Conservation (phyloP, 1,140 invertebrate genomes). For the Globodera ellingtonae region DNA sequence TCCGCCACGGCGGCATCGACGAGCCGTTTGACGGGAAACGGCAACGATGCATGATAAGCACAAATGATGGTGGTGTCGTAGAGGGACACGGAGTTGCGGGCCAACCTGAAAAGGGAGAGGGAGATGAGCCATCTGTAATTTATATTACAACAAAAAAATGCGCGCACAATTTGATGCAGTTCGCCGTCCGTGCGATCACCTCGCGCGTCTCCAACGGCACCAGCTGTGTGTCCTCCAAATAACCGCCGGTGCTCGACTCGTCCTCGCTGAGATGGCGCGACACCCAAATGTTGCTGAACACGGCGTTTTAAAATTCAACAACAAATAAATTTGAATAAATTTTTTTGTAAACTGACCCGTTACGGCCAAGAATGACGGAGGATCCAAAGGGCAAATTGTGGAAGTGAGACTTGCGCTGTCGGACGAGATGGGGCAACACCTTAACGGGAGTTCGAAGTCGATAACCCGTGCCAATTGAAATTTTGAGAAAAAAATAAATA, state of each 20-base stretch:
- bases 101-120: constrained; percentile 67
- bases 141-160: constrained; percentile 2
- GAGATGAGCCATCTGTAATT: not conserved
- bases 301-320: not conserved
- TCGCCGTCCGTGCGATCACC: constrained; percentile 81
- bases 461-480: too few species aligned
- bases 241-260: constrained; percentile 77
- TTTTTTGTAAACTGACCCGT: constrained; percentile 85
- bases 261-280: constrained; percentile 67
- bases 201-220: constrained; percentile 73
- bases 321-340: not conserved
- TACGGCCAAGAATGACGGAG: constrained; percentile 84
- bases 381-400: constrained; percentile 87
- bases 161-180: constrained; percentile 78
- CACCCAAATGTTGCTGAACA: constrained; percentile 75
- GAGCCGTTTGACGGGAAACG: constrained; percentile 78
- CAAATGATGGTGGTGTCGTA: constrained; percentile 88
- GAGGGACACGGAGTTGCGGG: constrained; percentile 81
- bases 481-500: too few species aligned
- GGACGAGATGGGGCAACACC: constrained; percentile 88
- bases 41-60: constrained; percentile 84
- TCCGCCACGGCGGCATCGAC: constrained; percentile 79
- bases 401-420: constrained; percentile 91
- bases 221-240: constrained; percentile 74
- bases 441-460: not conserved